Conservation (phyloP, 2,113 vertebrate species). For the Osmerus eperlanus region DNA sequence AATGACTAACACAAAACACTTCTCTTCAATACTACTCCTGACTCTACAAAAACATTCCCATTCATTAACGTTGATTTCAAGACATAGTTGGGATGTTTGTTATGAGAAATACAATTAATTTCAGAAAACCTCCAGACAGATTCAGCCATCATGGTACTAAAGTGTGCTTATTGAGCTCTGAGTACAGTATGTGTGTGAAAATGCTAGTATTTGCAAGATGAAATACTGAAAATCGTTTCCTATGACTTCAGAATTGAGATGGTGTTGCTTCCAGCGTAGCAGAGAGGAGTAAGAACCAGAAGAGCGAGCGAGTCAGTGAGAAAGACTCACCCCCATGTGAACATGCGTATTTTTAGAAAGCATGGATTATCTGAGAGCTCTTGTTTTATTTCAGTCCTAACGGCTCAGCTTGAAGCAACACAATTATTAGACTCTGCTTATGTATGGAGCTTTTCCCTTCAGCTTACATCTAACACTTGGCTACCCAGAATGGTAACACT, state of each 20-base stretch:
- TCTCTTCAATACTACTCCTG: conserved; percentile 27
- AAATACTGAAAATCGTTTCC: too few relatives aligned
- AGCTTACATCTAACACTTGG: conserved; percentile 58
- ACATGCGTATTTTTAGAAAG: conserved; percentile 68
- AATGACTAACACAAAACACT: conserved; percentile 61
- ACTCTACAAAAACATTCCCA: background rate
- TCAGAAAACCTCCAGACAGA: too few relatives aligned
- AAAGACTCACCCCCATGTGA: conserved; percentile 58
- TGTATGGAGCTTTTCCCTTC: conserved; percentile 56
- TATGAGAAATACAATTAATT: background rate
- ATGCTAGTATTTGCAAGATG: background rate
- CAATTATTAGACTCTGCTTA: conserved; percentile 61
- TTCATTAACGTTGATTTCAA: conserved; percentile 9
- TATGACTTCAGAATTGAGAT: too few relatives aligned
- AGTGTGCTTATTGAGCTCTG: too few relatives aligned
- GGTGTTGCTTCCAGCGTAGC: too few relatives aligned
- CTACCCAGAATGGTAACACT: too few relatives aligned
- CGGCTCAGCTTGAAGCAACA: conserved; percentile 60
- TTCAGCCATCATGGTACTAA: too few relatives aligned
- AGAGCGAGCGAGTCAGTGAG: too few relatives aligned
- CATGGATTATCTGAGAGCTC: conserved; percentile 64
- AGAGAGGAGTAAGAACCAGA: too few relatives aligned
- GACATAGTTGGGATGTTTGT: conserved; percentile 4
- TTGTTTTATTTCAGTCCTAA: conserved; percentile 69
- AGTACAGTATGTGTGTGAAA: background rate